phyloP scores from a whole-genome alignment of 2,888 invertebrate genomes.

The Chrysolina haemoptera region DNA sequence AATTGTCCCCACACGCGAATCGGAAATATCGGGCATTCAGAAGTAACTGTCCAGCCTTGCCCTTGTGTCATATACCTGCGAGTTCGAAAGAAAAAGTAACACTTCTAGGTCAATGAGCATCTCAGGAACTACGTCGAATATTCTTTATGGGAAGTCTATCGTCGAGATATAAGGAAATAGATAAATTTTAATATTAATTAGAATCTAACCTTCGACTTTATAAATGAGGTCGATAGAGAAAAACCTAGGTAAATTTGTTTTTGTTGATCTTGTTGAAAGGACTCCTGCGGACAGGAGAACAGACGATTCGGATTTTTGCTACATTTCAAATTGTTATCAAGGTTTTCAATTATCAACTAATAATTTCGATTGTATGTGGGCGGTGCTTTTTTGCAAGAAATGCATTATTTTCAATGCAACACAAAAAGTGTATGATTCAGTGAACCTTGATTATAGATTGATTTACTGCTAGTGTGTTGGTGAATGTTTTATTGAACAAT shows the following conservation, averaged over 20 bases:
- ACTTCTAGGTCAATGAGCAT: slow-evolving; percentile 29
- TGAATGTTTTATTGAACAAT: not conserved
- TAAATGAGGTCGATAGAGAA: slow-evolving; percentile 29
- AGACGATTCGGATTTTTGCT: not conserved
- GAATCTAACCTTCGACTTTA: slow-evolving; percentile 15
- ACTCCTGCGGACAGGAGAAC: not conserved
- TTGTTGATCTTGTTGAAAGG: not conserved
- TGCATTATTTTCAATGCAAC: slow-evolving; percentile 5
- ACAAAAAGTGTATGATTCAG: not conserved
- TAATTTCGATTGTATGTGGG: not conserved
- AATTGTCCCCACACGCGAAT: not conserved
- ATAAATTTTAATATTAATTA: slow-evolving; percentile 27
- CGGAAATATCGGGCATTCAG: slow-evolving; percentile 14
- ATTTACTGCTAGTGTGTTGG: not conserved
- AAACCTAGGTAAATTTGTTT: not conserved
- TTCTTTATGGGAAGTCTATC: slow-evolving; percentile 22
- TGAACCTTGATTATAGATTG: not conserved
- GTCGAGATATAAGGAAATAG: slow-evolving; percentile 26
- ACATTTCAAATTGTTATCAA: not conserved
- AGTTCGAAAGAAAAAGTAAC: slow-evolving; percentile 23
- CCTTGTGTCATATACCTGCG: slow-evolving; percentile 21
- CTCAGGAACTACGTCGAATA: slow-evolving; percentile 21
- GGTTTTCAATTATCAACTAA: slow-evolving; percentile 5
- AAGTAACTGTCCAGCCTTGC: slow-evolving; percentile 23
- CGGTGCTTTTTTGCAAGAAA: not conserved